Percentiles rank a stretch among this genome's conserved stretches.
These are phyloP conservation scores for Chorisops tibialis DNA, from an alignment of 2,888 invertebrate genomes.

Conservation along the genomic window DNA sequence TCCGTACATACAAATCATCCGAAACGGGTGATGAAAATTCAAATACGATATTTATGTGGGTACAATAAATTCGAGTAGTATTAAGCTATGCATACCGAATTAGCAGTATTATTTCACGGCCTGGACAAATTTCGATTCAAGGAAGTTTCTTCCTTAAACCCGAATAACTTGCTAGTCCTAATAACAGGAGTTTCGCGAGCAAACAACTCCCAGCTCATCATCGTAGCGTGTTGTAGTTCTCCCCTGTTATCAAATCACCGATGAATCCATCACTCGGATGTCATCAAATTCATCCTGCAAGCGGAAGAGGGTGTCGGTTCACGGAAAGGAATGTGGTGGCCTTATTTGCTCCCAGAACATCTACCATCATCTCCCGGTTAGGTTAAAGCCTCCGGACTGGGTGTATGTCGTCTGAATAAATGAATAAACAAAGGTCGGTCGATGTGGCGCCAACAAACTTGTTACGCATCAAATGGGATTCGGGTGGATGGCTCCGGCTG, in stretches of 20 bases:
- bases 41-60: too few relatives aligned
- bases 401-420: conserved; percentile 20
- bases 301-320: neutral
- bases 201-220: neutral
- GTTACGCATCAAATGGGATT: conserved; percentile 35
- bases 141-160: too few relatives aligned
- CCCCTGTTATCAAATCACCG: conserved; percentile 26
- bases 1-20: too few relatives aligned
- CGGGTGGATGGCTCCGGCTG: neutral
- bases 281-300: conserved; percentile 12
- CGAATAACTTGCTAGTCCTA: neutral
- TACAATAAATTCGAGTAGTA: too few relatives aligned
- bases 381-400: neutral
- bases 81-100: too few relatives aligned
- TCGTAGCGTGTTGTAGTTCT: neutral
- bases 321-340: neutral
- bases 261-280: conserved; percentile 27
- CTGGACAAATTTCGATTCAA: too few relatives aligned
- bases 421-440: conserved; percentile 35
- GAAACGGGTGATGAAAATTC: too few relatives aligned
- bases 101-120: too few relatives aligned
- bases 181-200: neutral
- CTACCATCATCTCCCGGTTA: neutral
- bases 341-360: neutral
- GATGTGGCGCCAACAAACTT: conserved; percentile 40